Percentiles rank a stretch among this genome's conserved stretches.
phyloP scores from a whole-genome alignment of 2,797 vertebrate species.

The Poecilia wingei region DNA sequence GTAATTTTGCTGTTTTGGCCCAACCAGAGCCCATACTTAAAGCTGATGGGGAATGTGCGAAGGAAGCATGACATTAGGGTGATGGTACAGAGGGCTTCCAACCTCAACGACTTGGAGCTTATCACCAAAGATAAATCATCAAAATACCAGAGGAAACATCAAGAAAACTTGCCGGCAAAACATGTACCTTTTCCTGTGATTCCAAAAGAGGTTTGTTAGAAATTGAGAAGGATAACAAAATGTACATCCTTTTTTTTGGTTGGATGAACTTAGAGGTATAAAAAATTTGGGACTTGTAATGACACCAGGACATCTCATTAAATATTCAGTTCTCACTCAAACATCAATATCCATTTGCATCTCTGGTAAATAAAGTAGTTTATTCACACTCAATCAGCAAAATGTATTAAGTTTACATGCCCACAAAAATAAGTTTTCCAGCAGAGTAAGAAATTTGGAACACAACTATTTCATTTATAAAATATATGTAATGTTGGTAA shows the following conservation, averaged over 20 bases:
- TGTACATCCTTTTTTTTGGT: not conserved
- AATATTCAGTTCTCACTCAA: not conserved
- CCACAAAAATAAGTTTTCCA: not conserved
- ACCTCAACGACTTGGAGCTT: not conserved
- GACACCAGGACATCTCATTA: not conserved
- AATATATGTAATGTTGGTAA: not conserved
- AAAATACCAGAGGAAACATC: not conserved
- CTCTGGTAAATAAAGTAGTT: not conserved
- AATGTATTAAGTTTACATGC: not conserved
- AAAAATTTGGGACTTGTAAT: not conserved
- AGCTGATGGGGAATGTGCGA: not conserved
- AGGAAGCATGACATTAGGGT: not conserved
- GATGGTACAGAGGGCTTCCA: not conserved
- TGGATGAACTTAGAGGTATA: not conserved
- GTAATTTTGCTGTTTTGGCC: not conserved
- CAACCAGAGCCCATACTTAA: not conserved
- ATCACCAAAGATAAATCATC: not conserved
- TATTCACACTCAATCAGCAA: not conserved
- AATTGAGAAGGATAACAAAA: not conserved
- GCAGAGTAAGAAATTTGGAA: not conserved
- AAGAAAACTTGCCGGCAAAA: not conserved
- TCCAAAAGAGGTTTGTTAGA: not conserved
- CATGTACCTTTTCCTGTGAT: not conserved
- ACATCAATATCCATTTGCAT: not conserved
- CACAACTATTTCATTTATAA: not conserved